phyloP scores from a whole-genome alignment of 2,113 vertebrate species.

The Cyanoliseus patagonus region DNA sequence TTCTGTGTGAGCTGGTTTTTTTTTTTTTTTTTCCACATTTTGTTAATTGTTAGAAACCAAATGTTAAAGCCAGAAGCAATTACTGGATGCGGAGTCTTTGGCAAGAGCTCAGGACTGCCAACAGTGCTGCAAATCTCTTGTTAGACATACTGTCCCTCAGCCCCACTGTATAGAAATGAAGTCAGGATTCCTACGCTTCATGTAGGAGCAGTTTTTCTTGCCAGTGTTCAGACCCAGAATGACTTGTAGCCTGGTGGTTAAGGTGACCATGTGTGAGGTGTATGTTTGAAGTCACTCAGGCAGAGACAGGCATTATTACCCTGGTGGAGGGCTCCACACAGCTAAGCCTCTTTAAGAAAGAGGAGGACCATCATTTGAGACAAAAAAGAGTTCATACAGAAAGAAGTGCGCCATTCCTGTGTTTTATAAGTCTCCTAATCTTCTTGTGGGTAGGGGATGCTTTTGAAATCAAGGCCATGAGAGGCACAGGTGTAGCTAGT shows the following conservation, averaged over 20 bases:
- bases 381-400: neutral
- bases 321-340: neutral
- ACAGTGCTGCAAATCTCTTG: neutral
- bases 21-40: too few relatives aligned
- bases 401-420: neutral
- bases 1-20: rapidly evolving
- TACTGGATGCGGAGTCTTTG: neutral
- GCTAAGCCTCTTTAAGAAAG: neutral
- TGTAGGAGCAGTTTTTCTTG: neutral
- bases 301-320: neutral
- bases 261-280: neutral
- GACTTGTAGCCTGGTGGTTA: neutral
- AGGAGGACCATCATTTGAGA: neutral
- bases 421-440: neutral
- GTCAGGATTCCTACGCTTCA: neutral
- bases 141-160: neutral
- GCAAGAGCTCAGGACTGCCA: neutral
- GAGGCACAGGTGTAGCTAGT: neutral
- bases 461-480: slow-evolving; percentile 15
- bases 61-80: neutral
- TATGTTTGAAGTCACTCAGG: neutral
- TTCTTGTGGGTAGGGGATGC: neutral
- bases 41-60: neutral
- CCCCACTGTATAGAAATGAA: neutral
- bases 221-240: neutral